Percentiles rank a stretch among this genome's conserved stretches.
Conservation (phyloP, 1,140 invertebrate species). For the Phortica variegata region DNA sequence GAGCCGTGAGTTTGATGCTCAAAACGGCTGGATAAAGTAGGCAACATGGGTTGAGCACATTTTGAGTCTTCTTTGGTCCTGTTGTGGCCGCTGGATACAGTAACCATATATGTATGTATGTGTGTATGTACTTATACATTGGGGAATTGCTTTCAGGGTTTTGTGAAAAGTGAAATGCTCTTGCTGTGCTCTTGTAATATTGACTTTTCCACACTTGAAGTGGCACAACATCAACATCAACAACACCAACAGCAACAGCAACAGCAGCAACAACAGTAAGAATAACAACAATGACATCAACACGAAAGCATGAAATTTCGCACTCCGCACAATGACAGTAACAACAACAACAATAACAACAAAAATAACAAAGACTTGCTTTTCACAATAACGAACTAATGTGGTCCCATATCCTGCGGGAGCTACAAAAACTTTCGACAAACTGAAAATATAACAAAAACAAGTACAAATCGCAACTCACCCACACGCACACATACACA, state of each 20-base stretch:
- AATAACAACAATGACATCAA: slow-evolving; percentile 18
- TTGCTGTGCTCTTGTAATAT: not conserved
- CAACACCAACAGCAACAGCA: slow-evolving; percentile 3
- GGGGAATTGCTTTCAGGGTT: too few species aligned
- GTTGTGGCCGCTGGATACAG: too few species aligned
- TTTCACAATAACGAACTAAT: not conserved
- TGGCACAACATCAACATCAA: slow-evolving; percentile 14
- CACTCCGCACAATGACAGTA: slow-evolving; percentile 43
- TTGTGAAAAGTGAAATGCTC: too few species aligned
- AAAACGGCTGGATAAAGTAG: too few species aligned
- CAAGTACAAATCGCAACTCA: slow-evolving; percentile 42
- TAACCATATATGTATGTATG: not conserved
- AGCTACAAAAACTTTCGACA: slow-evolving; percentile 34
- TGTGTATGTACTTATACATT: not conserved
- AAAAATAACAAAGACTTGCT: slow-evolving; percentile 20
- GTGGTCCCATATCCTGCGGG: slow-evolving; percentile 35
- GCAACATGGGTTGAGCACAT: too few species aligned
- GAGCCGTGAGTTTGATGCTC: too few species aligned
- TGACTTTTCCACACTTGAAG: slow-evolving; percentile 11
- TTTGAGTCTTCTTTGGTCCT: too few species aligned
- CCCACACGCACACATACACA: not conserved
- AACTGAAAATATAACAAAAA: slow-evolving; percentile 45
- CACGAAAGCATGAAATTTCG: slow-evolving; percentile 52
- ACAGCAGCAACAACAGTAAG: slow-evolving; percentile 32
- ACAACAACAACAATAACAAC: slow-evolving; percentile 16